These are phyloP conservation scores for Eremobia ochroleuca DNA, from an alignment of 2,888 invertebrate species.

Conservation along the genomic window DNA sequence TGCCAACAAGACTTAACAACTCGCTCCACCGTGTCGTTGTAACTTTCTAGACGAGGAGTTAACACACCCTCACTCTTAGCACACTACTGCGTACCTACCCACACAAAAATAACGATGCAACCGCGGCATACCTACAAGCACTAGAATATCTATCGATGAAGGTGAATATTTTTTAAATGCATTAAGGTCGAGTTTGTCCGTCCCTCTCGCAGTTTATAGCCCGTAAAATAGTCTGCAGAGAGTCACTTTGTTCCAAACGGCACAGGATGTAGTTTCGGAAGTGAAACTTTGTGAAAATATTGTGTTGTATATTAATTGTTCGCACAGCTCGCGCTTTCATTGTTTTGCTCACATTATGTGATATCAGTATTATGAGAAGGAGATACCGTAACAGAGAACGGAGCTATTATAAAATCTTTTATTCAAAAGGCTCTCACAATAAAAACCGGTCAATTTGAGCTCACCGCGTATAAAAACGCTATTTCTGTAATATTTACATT, in stretches of 20 bases:
- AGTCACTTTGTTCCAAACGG: constrained; percentile 82
- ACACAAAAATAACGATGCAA: constrained; percentile 48
- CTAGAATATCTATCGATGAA: constrained; percentile 71
- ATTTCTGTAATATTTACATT: constrained; percentile 73
- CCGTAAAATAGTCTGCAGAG: constrained; percentile 84
- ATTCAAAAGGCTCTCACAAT: constrained; percentile 69
- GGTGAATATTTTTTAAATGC: constrained; percentile 76
- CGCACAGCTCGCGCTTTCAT: constrained; percentile 75
- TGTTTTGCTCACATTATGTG: constrained; percentile 73
- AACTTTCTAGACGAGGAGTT: constrained; percentile 79
- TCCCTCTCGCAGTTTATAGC: constrained; percentile 78
- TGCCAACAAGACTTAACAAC: constrained; percentile 75
- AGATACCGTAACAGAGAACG: constrained; percentile 63
- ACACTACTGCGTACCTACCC: constrained; percentile 27
- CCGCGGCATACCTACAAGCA: constrained; percentile 39
- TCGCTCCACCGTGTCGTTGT: constrained; percentile 71
- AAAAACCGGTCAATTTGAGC: constrained; percentile 70
- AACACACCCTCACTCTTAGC: constrained; percentile 46
- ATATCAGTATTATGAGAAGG: constrained; percentile 68
- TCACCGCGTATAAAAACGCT: constrained; percentile 67
- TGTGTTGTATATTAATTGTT: constrained; percentile 85
- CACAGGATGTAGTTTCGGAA: constrained; percentile 80
- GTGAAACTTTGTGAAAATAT: constrained; percentile 86
- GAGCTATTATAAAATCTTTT: constrained; percentile 71
- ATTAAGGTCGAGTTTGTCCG: constrained; percentile 74